Base-by-base conservation (phyloP, 2,797 vertebrate genomes). In the Peromyscus eremicus region DNA sequence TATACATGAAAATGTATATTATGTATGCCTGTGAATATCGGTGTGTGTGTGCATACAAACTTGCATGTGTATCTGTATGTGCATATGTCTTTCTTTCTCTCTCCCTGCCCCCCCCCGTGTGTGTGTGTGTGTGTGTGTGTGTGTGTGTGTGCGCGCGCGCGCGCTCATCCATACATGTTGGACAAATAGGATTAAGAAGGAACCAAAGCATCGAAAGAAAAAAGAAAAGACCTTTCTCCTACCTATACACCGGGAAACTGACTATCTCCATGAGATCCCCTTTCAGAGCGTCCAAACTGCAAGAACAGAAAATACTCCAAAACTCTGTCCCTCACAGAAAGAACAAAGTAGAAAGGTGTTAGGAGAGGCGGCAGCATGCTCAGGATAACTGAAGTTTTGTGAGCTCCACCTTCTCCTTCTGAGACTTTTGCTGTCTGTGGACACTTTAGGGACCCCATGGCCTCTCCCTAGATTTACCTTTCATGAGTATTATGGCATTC, bases 161-260 rank as follows among this genome's bases (percentile, higher is more conserved):
- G 49, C 49, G 52, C 55, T 55, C 16, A 11, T 70, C 19, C 14
- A 68, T 34, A 43, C 49, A 66, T n/a, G 21, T 37, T 55, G 32
- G 34, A 13, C 8, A 90, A 92, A 93, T 0, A 27, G 66, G 19
- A 0, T 52, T 55, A 57, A 43, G 34, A 68, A 62, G 32, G 11
- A 94, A 91, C 14, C 7, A 96, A 92, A 62, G 27, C 49, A 83
- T 46, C 25, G 43, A 66, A 95, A 89, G 34, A 84, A 83, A 81
- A 34, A 93, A 80, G 49, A 49, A 68, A 86, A 27, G 19, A 34
- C 43, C 8, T 52, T 66, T 46, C 75, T 7, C n/a, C 46, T 19
- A 85, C 68, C 52, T 62, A n/a, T 76, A 29, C 12, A 57, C 81
- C 29, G 37, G 11, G 68, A 80, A 92, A 62, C 19, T 87, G 79